phyloP scores from a whole-genome alignment of 1,140 invertebrate species.

The Zelostemma sp. region DNA sequence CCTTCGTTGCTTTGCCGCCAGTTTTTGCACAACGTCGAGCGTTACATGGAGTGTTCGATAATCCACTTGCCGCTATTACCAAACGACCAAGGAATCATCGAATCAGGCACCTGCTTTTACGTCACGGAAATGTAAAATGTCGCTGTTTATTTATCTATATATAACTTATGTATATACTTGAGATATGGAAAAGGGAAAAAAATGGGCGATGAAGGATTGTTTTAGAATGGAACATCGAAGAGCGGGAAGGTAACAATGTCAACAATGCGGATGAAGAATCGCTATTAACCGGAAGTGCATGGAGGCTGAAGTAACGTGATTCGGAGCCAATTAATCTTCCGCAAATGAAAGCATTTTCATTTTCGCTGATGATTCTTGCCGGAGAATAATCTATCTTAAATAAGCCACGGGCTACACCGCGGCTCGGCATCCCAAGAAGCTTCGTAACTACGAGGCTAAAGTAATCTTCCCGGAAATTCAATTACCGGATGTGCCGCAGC shows the following conservation, averaged over 20 bases:
- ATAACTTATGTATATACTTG: no score
- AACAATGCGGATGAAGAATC: slow-evolving; percentile 19
- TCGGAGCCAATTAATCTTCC: slow-evolving; percentile 46
- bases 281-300: slow-evolving; percentile 17
- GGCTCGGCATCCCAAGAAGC: slow-evolving; percentile 43
- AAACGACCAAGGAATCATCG: no score
- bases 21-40: slow-evolving; percentile 7
- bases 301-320: slow-evolving; percentile 23
- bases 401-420: slow-evolving; percentile 60
- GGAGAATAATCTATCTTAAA: slow-evolving; percentile 69
- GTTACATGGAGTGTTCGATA: background rate
- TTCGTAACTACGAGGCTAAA: slow-evolving; percentile 57
- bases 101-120: no score
- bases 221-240: no score
- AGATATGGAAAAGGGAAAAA: no score
- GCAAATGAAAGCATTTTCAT: slow-evolving; percentile 67
- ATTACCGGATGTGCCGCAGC: slow-evolving; percentile 58
- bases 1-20: slow-evolving; percentile 56
- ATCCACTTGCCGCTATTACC: no score
- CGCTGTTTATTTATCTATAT: no score
- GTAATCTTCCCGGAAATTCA: slow-evolving; percentile 63
- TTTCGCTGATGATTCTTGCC: slow-evolving; percentile 62
- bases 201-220: no score
- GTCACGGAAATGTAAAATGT: no score
- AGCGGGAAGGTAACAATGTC: slow-evolving; percentile 11